Evolutionary conservation across 2,888 invertebrate genomes (phyloP).

Genomic region (Cephus nigrinus): DNA sequence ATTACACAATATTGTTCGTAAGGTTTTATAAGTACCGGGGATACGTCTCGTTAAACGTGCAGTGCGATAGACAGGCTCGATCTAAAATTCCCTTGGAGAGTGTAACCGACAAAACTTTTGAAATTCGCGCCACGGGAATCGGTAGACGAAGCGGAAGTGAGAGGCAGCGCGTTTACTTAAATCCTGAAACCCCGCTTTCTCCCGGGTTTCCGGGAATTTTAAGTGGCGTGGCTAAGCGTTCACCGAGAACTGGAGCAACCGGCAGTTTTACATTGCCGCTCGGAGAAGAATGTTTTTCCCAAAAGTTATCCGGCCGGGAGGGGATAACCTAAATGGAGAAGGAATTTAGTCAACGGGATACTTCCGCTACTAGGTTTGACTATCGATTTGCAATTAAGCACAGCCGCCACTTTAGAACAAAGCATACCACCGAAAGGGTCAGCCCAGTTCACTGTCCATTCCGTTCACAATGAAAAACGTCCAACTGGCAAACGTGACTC

Average conservation of each 20-base stretch:
- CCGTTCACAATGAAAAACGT: background rate
- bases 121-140: background rate
- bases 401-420: constrained; percentile 41
- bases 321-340: constrained; percentile 3
- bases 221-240: background rate
- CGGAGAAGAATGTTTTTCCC: background rate
- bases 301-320: background rate
- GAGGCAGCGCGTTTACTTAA: background rate
- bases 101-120: background rate
- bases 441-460: background rate
- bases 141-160: background rate
- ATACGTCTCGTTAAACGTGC: background rate
- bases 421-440: constrained; percentile 8
- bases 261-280: background rate
- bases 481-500: background rate
- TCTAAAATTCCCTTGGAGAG: background rate
- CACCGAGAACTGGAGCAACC: background rate
- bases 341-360: constrained; percentile 10
- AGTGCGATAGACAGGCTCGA: background rate
- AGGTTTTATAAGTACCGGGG: background rate
- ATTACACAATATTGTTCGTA: background rate
- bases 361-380: constrained; percentile 8
- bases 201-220: background rate
- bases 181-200: background rate
- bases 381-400: constrained; percentile 45